Evolutionary conservation across 2,888 invertebrate genomes (phyloP).

Genomic region (Deilephila elpenor): DNA sequence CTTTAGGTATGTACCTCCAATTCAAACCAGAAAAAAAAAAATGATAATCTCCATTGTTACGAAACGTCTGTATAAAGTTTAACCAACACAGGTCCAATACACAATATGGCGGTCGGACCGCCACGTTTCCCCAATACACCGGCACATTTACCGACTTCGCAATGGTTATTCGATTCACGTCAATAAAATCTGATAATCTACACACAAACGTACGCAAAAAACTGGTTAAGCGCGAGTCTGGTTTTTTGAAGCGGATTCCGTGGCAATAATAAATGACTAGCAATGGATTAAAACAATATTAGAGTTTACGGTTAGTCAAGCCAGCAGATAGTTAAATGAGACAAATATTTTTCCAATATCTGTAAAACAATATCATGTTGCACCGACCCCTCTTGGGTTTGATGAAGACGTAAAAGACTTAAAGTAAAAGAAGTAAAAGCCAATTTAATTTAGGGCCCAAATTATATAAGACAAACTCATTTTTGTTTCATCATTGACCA

Average conservation of each 20-base stretch:
- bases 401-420: too few relatives aligned
- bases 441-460: too few relatives aligned
- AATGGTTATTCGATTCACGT: constrained; percentile 28
- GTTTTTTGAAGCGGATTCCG: background rate
- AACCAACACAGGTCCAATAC: background rate
- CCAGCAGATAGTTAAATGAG: too few relatives aligned
- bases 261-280: background rate
- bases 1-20: background rate
- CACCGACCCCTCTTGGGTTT: too few relatives aligned
- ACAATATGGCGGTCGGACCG: background rate
- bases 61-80: constrained; percentile 6
- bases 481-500: too few relatives aligned
- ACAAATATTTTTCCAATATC: too few relatives aligned
- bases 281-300: too few relatives aligned
- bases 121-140: constrained; percentile 11
- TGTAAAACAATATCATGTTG: too few relatives aligned
- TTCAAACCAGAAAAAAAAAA: too few relatives aligned
- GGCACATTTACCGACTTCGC: constrained; percentile 20
- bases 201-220: constrained; percentile 19
- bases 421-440: too few relatives aligned
- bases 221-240: background rate
- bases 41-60: background rate
- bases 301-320: too few relatives aligned
- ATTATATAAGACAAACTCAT: too few relatives aligned
- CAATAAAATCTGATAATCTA: constrained; percentile 32